phyloP scores from a whole-genome alignment of 2,888 invertebrate species.

The Omphaloscelis lunosa region DNA sequence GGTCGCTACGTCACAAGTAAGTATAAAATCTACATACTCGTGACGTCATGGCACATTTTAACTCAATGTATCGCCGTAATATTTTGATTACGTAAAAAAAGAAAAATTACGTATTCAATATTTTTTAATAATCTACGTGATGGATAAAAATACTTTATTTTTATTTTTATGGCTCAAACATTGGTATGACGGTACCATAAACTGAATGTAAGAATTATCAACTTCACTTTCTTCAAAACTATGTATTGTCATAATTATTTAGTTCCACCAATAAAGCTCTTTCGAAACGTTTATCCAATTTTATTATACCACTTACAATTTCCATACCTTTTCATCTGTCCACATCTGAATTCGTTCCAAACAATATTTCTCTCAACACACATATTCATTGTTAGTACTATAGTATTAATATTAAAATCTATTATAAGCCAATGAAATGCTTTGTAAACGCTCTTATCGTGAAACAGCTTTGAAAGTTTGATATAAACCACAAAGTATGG shows the following conservation, averaged over 20 bases:
- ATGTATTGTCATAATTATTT: slow-evolving; percentile 9
- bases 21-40: no score
- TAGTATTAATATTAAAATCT: slow-evolving; percentile 31
- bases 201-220: background rate
- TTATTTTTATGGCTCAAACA: background rate
- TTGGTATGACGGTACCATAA: background rate
- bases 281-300: slow-evolving; percentile 34
- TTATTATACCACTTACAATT: slow-evolving; percentile 30
- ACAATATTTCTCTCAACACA: slow-evolving; percentile 35
- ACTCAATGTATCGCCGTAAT: no score
- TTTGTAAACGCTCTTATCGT: slow-evolving; percentile 15
- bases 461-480: slow-evolving; percentile 32
- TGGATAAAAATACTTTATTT: no score
- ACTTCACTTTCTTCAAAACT: slow-evolving; percentile 29
- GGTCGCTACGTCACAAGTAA: no score
- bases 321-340: slow-evolving; percentile 22
- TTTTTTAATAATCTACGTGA: no score
- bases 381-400: slow-evolving; percentile 22
- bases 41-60: no score
- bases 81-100: no score
- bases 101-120: no score
- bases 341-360: slow-evolving; percentile 40
- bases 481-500: slow-evolving; percentile 7
- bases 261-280: slow-evolving; percentile 21
- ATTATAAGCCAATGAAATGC: slow-evolving; percentile 36